These are phyloP conservation scores for Mastomys natalensis DNA, from an alignment of 2,113 vertebrate genomes.

Conservation along the genomic window DNA sequence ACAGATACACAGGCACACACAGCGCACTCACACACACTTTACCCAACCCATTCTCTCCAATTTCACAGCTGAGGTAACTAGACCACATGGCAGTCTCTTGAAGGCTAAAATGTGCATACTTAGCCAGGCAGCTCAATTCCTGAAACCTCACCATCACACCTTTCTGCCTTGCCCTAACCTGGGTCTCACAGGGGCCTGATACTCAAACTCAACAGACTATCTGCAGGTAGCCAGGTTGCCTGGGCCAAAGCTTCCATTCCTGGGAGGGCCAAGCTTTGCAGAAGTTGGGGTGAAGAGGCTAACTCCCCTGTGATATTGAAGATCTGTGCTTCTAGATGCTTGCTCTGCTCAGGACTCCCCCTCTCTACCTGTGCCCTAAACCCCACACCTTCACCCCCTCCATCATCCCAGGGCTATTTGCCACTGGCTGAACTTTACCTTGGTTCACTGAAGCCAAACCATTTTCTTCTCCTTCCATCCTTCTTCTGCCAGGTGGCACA, in stretches of 20 bases:
- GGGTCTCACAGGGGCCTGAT: background rate
- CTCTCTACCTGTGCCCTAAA: background rate
- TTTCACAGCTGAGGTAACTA: constrained; percentile 5
- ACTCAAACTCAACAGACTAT: background rate
- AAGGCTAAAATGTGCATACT: background rate
- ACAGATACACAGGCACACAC: background rate
- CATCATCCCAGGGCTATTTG: background rate
- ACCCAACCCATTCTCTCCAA: background rate
- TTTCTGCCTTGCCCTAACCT: background rate
- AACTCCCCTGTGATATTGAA: background rate
- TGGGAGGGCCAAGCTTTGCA: background rate
- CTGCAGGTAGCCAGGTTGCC: background rate
- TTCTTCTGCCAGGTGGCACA: background rate
- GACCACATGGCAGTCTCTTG: background rate
- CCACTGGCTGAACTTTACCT: constrained; percentile 8
- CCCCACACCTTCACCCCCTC: too few relatives aligned
- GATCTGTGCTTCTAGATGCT: constrained; percentile 10
- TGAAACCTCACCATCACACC: background rate
- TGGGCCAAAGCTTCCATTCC: background rate
- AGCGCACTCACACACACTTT: background rate
- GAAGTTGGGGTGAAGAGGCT: background rate
- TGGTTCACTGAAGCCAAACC: constrained; percentile 17
- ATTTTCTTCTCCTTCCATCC: background rate
- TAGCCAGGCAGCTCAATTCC: background rate
- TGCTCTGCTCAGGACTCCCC: background rate